Evolutionary conservation across 2,888 invertebrate species (phyloP).

Genomic region (Caenorhabditis japonica): DNA sequence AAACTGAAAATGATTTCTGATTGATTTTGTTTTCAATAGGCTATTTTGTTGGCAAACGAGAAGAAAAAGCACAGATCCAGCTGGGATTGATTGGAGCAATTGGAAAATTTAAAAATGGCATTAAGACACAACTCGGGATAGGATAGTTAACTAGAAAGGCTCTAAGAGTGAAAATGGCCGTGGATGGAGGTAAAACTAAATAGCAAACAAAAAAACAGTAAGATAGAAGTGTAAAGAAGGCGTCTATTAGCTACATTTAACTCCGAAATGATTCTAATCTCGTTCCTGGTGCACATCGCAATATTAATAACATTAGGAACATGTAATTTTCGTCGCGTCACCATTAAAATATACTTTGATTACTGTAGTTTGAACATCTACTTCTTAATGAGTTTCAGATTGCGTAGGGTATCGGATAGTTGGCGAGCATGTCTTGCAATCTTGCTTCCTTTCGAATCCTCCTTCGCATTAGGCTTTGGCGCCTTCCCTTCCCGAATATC

Average conservation of each 20-base stretch:
- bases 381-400: constrained; percentile 45
- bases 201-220: constrained; percentile 8
- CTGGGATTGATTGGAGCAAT: not conserved
- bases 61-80: no score
- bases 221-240: not conserved
- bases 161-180: no score
- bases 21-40: no score
- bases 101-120: not conserved
- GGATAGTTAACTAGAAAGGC: not conserved
- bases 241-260: constrained; percentile 10
- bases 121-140: constrained; percentile 8
- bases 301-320: constrained; percentile 1
- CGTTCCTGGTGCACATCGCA: constrained; percentile 6
- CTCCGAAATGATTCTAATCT: constrained; percentile 29
- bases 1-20: no score
- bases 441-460: constrained; percentile 37
- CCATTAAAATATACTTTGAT: not conserved
- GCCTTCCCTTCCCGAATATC: constrained; percentile 62
- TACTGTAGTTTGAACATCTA: constrained; percentile 6
- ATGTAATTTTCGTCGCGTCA: not conserved
- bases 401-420: constrained; percentile 49
- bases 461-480: constrained; percentile 3
- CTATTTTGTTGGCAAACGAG: no score
- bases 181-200: not conserved
- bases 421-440: constrained; percentile 47